Evolutionary conservation across 2,888 invertebrate species (phyloP).

Genomic region (Acanthopleura granulata): DNA sequence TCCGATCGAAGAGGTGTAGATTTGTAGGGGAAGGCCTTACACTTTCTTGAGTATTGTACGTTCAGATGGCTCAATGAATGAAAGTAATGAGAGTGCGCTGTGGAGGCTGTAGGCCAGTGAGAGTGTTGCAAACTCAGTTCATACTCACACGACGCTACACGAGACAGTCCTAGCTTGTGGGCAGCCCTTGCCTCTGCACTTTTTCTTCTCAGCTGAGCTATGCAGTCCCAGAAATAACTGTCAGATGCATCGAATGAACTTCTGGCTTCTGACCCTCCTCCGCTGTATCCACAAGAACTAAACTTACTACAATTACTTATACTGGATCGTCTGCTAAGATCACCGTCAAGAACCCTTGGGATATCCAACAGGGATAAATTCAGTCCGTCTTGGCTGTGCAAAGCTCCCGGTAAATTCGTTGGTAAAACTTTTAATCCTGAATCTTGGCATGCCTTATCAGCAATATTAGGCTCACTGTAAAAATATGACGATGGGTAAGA

Average conservation of each 20-base stretch:
- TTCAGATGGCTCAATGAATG: not conserved
- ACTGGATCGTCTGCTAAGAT: not conserved
- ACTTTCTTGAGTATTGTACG: not conserved
- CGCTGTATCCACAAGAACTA: not conserved
- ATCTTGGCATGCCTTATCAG: not conserved
- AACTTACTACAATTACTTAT: not conserved
- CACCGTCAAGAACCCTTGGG: not conserved
- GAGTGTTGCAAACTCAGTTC: constrained; percentile 1
- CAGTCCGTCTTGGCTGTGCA: not conserved
- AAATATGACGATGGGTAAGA: constrained; percentile 5
- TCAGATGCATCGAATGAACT: not conserved
- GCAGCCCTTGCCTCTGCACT: constrained; percentile 9
- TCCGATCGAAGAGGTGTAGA: not conserved
- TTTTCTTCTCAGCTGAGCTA: constrained; percentile 8
- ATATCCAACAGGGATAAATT: constrained; percentile 9
- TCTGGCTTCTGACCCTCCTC: not conserved
- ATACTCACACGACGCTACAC: constrained; percentile 14
- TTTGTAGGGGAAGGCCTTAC: not conserved
- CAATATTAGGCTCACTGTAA: constrained; percentile 19
- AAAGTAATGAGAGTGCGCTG: not conserved
- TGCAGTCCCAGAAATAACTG: constrained; percentile 16
- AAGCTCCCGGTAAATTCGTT: not conserved
- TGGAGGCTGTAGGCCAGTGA: not conserved
- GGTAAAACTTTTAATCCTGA: not conserved
- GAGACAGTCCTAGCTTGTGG: not conserved